Percentiles rank a stretch among this genome's conserved stretches.
Evolutionary conservation across 2,113 vertebrate species (phyloP).

Genomic region (Psilopogon haemacephalus): DNA sequence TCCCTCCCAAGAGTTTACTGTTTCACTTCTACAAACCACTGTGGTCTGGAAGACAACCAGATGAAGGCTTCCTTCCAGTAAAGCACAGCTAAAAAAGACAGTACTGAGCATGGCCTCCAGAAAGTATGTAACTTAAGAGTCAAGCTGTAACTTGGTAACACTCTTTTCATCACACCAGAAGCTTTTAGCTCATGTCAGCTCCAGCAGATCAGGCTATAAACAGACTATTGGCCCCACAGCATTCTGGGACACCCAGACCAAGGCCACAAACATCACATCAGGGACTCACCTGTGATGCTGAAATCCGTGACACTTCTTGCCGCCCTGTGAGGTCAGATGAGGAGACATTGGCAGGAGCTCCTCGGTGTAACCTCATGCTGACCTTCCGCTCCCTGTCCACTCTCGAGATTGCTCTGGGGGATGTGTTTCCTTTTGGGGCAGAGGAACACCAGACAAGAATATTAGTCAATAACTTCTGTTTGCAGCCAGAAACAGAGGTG

Average conservation of each 20-base stretch:
- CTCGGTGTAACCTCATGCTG: conserved; percentile 95
- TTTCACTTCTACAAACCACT: not conserved
- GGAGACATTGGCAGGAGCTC: conserved; percentile 92
- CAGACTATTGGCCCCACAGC: rapidly evolving
- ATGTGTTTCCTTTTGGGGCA: conserved; percentile 85
- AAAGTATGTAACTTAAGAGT: not conserved
- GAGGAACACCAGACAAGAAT: not conserved
- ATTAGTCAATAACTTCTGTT: not conserved
- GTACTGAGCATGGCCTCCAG: not conserved
- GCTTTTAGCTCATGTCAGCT: not conserved
- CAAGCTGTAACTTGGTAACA: not conserved
- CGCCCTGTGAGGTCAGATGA: conserved; percentile 95
- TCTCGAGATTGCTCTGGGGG: conserved; percentile 94
- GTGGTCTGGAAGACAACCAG: not conserved
- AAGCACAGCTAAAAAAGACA: not conserved
- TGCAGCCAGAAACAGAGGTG: not conserved
- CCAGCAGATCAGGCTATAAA: not conserved
- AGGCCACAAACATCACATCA: rapidly evolving
- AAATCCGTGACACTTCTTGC: conserved; percentile 89
- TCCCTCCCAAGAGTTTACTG: not conserved
- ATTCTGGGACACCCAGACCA: not conserved
- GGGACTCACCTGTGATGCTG: conserved; percentile 88
- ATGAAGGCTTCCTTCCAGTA: not conserved
- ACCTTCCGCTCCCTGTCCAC: conserved; percentile 96
- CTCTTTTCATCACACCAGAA: not conserved